These are phyloP conservation scores for Silvanus unidentatus DNA, from an alignment of 2,888 invertebrate species.

Conservation along the genomic window DNA sequence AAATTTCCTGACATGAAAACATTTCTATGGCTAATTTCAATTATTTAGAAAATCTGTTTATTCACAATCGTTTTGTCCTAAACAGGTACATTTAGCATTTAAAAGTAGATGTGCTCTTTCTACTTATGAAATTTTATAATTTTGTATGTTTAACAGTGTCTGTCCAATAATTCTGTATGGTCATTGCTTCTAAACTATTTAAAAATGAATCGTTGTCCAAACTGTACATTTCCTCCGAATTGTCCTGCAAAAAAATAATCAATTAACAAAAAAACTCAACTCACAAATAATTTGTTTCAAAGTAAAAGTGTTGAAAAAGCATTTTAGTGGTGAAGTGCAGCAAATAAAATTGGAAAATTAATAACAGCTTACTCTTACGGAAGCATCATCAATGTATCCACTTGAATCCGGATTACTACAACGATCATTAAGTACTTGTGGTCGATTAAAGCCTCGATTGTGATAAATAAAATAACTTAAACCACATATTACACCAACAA, in stretches of 20 bases:
- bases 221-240: conserved; percentile 91
- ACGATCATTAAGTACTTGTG: conserved; percentile 74
- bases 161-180: conserved; percentile 91
- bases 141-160: conserved; percentile 87
- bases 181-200: conserved; percentile 89
- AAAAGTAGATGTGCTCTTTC: not conserved
- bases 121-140: conserved; percentile 51
- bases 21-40: no score
- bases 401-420: conserved; percentile 82
- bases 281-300: not conserved
- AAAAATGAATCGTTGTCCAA: conserved; percentile 90
- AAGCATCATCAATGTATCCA: conserved; percentile 81
- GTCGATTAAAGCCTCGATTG: conserved; percentile 70
- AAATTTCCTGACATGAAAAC: no score
- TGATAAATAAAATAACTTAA: conserved; percentile 65
- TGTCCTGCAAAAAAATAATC: conserved; percentile 62
- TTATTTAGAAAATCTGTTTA: no score
- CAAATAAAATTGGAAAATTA: conserved; percentile 26
- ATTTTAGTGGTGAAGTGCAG: not conserved
- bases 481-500: conserved; percentile 59
- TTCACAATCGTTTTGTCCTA: no score
- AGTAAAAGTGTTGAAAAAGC: not conserved
- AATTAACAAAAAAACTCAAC: not conserved
- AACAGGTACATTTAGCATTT: no score
- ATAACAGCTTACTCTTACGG: conserved; percentile 64